Evolutionary conservation across 2,113 vertebrate genomes (phyloP).

Genomic region (Corythornis vintsioides): DNA sequence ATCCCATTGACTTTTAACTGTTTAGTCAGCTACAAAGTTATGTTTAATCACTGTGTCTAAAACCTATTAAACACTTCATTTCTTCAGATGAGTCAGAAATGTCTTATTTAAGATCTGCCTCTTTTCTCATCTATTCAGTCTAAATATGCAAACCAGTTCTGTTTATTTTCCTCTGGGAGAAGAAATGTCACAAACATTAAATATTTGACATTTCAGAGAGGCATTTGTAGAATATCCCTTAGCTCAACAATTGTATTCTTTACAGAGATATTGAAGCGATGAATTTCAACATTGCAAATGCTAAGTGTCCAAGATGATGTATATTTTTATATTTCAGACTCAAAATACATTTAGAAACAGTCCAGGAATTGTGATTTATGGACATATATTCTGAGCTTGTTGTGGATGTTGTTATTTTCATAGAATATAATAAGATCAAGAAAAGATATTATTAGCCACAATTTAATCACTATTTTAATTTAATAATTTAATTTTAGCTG

Average conservation of each 20-base stretch:
- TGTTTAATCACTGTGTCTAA: background rate
- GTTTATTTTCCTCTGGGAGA: background rate
- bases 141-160: background rate
- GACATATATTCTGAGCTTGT: background rate
- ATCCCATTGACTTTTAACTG: background rate
- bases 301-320: background rate
- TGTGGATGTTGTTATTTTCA: background rate
- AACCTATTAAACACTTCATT: background rate
- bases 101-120: background rate
- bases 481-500: background rate
- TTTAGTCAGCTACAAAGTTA: background rate
- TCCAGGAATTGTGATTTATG: background rate
- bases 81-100: background rate
- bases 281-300: background rate
- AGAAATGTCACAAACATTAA: background rate
- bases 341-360: background rate
- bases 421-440: background rate
- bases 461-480: background rate
- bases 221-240: background rate
- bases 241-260: background rate
- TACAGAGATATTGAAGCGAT: background rate
- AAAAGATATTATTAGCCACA: background rate
- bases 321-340: background rate
- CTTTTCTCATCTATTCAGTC: background rate
- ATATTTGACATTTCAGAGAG: background rate